Evolutionary conservation across 2,888 invertebrate genomes (phyloP), one percentile per base, ranked within the genome.

Genomic region (Lordiphosa fenestrarum): DNA sequence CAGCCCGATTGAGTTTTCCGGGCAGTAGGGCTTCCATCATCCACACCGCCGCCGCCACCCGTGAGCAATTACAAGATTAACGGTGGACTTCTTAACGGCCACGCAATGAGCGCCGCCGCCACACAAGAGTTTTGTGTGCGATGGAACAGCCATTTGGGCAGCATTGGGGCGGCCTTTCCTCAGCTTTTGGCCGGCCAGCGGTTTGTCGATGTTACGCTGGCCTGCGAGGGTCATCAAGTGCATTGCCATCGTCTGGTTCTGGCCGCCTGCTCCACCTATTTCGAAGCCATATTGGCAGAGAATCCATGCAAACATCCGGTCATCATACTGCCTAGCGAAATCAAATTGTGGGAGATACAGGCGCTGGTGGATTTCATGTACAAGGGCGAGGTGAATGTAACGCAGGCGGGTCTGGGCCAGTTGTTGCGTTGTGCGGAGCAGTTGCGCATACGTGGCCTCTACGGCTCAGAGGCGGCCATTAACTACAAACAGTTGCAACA

Each of bases 341-440:
- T 96, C 91, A 93, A 93, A 85, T 93, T 95, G 86, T 94, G 94
- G 90, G 95, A 96, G 84, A 94, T 96, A 89, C 95, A 96, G 83
- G 95, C 95, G 0, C 90, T 96, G 41, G 95, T 96, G 35, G 95
- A 95, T 89, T 96, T 96, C 86, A 96, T 96, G 96, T 96, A 96
- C 89, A 95, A 95, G 85, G 96, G 96, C 0, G 96, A 96, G 87
- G 96, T 96, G 33, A 95, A 95, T 85, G 95, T 96, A 0, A 94
- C 95, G 3, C 95, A 96, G 80, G 95, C 95, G 54, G 95, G 95
- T 62, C 90, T 96, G 49, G 94, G 95, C 33, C 94, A 94, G 71
- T 89, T 96, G n/a, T 90, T 96, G 7, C 94, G 94, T 84, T 95
- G 95, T 0, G 96, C 96, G 0, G 95, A 96, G 85, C 94, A 95